Evolutionary conservation across 2,113 vertebrate species (phyloP), one percentile per base, ranked within the genome.

Genomic region (Rynchops niger): DNA sequence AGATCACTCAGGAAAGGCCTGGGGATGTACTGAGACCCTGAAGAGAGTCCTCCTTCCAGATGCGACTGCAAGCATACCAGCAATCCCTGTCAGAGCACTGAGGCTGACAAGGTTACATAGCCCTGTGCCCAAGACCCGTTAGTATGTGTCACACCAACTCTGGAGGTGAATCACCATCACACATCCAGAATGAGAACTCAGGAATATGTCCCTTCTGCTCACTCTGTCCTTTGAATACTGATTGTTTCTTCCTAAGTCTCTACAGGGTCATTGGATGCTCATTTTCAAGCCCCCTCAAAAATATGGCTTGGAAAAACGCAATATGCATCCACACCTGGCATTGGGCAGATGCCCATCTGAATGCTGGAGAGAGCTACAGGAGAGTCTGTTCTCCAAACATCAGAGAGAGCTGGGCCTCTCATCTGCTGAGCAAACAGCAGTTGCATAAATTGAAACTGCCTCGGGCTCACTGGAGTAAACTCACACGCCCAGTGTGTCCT

Each of bases 391-490:
- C 67, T 76, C 72, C 42, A 43, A 89, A 69, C 70, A 88, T 79
- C 92, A 94, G 94, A 94, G 84, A 66, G n/a, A 95, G n/a, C 53
- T 73, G 82, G 73, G 91, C 85, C 90, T 95, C 88, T 87, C 86
- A 83, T 88, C 77, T 97, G 80, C 96, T 96, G 89, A 96, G 86
- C 91, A 96, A 97, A 96, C 78, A 96, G 74, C 66, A 83, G 91
- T 93, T 97, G 94, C 96, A 96, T 95, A 95, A 97, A 95, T 71
- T 95, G 95, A 96, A 95, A 95, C 92, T 78, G 81, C 96, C 81
- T 74, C 27, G 0, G 92, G 94, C 86, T 93, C 1, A 0, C 74
- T 94, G 84, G 72, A 87, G 90, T 85, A 80, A 92, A 84, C 72
- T 86, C 88, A 79, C 95, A 96, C 79, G 5, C 94, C 97, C 94